A percentile compares a stretch with the other conserved stretches of the same genome.
phyloP scores from a whole-genome alignment of 37 sponge, comb jelly and placozoan species.

The Agelas oroides region DNA sequence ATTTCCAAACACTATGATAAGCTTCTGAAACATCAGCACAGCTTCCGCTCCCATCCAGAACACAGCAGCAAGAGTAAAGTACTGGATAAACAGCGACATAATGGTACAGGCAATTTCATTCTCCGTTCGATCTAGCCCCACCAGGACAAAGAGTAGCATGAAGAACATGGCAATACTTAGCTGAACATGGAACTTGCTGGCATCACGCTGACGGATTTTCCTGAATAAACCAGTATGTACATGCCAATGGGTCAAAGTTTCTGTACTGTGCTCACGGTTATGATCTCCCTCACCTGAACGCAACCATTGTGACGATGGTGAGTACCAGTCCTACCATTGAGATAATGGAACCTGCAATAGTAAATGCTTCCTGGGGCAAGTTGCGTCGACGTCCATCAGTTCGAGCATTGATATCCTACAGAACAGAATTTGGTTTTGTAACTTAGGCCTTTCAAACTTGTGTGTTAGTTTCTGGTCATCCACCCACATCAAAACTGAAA shows the following conservation, averaged over 20 bases:
- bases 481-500: too few relatives aligned
- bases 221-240: conserved; percentile 10
- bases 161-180: conserved; percentile 50
- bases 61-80: conserved; percentile 53
- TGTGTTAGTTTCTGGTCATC: too few relatives aligned
- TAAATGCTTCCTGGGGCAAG: conserved; percentile 3
- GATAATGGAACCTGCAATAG: conserved; percentile 35
- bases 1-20: conserved; percentile 58
- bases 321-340: conserved; percentile 54
- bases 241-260: too few relatives aligned
- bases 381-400: background rate
- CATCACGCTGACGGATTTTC: conserved; percentile 40
- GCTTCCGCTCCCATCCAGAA: conserved; percentile 74
- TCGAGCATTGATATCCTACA: conserved; percentile 60
- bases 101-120: conserved; percentile 37
- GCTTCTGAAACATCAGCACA: conserved; percentile 52
- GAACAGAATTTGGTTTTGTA: too few relatives aligned
- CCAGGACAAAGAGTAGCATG: conserved; percentile 41
- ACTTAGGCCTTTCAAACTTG: too few relatives aligned
- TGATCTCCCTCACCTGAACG: conserved; percentile 28
- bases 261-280: too few relatives aligned
- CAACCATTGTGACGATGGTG: conserved; percentile 17
- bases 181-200: conserved; percentile 60
- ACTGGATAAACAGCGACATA: conserved; percentile 45
- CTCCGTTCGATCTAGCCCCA: conserved; percentile 55